Base-by-base conservation (phyloP, 2,888 invertebrate genomes). In the Dexiosoma caninum region DNA sequence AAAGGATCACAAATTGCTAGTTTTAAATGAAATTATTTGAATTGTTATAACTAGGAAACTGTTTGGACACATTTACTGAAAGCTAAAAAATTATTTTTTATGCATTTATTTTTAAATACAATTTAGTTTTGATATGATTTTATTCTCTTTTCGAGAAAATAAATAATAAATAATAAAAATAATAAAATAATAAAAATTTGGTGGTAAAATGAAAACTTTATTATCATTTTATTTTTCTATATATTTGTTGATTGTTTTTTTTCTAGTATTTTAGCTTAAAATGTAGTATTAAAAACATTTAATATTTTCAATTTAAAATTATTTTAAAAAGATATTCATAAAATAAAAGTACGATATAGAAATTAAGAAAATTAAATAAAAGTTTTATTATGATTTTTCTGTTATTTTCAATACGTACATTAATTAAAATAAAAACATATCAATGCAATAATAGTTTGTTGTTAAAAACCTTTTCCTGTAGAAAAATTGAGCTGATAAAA, bases 191-290 rank as follows among this genome's bases (percentile, higher is more conserved):
- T 16, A 46, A 74, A 30, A n/a, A 16, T 7, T 60, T 78, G 64
- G 77, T 78, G 77, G 64, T 71, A 62, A 71, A 75, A 49, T 70
- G 55, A 46, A 79, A 69, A 78, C 78, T 80, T 82, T 80, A 81
- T 82, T 74, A 80, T 79, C 66, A 77, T 76, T 69, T 82, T 75
- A 46, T 72, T 82, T 76, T 76, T 70, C n/a, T n/a, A n/a, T n/a
- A n/a, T n/a, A n/a, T n/a, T n/a, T n/a, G n/a, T 49, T 51, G 21
- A 71, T 71, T 51, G 49, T 27, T 64, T 62, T 64, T 72, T 77
- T 71, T 67, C 40, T 27, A 27, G 30, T 62, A 42, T 78, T 82
- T 72, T 62, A 51, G 40, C 42, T 83, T 81, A 78, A 80, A 74
- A 75, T 75, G 81, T 79, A 81, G 71, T 62, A 60, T 79, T 79